These are phyloP conservation scores for Unio delphinus DNA, from an alignment of 2,888 invertebrate genomes.

Conservation along the genomic window DNA sequence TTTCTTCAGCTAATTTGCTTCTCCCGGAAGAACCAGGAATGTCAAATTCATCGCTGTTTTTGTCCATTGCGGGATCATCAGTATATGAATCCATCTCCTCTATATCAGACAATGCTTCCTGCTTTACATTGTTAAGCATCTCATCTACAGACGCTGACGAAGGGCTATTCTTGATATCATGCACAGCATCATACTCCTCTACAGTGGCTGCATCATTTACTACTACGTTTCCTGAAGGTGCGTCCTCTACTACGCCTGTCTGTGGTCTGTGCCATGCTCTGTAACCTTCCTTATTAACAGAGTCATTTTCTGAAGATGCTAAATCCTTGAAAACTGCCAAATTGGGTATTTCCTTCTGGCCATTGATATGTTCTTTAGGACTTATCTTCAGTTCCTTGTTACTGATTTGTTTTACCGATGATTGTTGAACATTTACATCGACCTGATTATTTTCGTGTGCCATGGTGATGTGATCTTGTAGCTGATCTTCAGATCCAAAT, in stretches of 20 bases:
- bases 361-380: no score
- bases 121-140: slow-evolving; percentile 4
- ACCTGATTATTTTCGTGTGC: slow-evolving; percentile 37
- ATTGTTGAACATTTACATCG: not conserved
- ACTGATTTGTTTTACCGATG: not conserved
- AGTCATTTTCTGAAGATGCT: no score
- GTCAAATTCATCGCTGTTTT: no score
- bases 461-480: slow-evolving; percentile 45
- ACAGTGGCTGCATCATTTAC: not conserved
- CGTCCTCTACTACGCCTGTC: no score
- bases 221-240: not conserved
- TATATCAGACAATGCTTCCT: slow-evolving; percentile 3
- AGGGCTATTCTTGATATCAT: slow-evolving; percentile 1
- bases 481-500: slow-evolving; percentile 44
- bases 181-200: not conserved
- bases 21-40: no score
- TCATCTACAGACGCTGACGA: slow-evolving; percentile 2
- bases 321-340: no score
- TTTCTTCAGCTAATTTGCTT: no score
- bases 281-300: no score
- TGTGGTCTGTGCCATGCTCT: no score
- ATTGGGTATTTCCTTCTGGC: no score
- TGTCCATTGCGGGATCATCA: no score
- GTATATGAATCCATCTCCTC: not conserved
- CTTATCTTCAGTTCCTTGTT: not conserved